Base-by-base conservation (phyloP, 2,113 vertebrate genomes). In the Ailuropoda melanoleuca region DNA sequence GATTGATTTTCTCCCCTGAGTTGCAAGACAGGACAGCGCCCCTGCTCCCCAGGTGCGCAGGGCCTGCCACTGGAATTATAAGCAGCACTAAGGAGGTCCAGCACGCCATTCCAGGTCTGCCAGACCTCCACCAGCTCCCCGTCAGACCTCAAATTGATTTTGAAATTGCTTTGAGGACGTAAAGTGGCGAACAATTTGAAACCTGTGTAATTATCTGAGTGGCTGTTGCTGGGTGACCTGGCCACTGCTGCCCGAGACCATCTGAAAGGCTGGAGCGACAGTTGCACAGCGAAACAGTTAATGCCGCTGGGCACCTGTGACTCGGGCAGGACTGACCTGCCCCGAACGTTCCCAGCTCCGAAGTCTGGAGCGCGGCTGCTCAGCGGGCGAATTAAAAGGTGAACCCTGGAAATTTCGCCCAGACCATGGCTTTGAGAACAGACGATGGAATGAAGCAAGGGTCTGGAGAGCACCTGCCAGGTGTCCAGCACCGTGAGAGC, bases 141-240 rank as follows among this genome's bases (percentile, higher is more conserved):
- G 97, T 98, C 98, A 98, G 98, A 98, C 97, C 98, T 98, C 98
- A 99, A 98, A 99, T 98, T 98, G 98, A 98, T 98, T 99, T 98
- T 98, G 98, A 99, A 98, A 99, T 98, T 98, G 98, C 99, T 98
- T 97, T 98, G 98, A 98, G 98, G 98, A 98, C 92, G 96, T 95
- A 98, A 98, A 98, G 98, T 97, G 97, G 98, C n/a, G 96, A 98
- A 98, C 95, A 97, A 98, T 98, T 98, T 97, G 98, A 96, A 98
- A 97, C 93, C 96, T 1, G 0, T 96, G 97, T 98, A 98, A 99
- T 98, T 98, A 98, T 97, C 96, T 97, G 97, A 96, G 95, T 39
- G 1, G 96, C 97, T 98, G 96, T 98, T 98, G 98, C 97, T 1
- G 95, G 87, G 77, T 98, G 98, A 93, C 98, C 85, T 68, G 64